Conservation (phyloP, 2,888 invertebrate genomes). For the Metalampra italica region DNA sequence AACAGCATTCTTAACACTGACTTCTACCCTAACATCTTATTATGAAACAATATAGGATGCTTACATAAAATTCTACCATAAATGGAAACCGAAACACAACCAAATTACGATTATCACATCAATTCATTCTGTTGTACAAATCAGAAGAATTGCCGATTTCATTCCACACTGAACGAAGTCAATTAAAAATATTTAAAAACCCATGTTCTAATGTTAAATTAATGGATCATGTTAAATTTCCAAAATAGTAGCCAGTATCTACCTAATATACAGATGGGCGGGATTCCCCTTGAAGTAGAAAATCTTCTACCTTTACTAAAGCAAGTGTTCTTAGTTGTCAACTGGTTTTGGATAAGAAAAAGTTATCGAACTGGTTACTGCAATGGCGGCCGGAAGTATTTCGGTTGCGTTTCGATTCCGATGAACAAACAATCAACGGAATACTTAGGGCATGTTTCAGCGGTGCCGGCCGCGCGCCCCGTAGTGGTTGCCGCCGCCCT, state of each 20-base stretch:
- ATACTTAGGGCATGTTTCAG: slow-evolving; percentile 23
- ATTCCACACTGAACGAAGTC: background rate
- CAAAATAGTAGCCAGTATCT: no score
- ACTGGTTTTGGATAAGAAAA: no score
- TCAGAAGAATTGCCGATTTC: background rate
- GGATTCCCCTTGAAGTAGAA: no score
- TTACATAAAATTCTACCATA: background rate
- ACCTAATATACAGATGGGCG: no score
- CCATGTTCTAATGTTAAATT: no score
- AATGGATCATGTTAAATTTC: no score
- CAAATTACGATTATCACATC: background rate
- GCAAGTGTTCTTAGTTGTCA: no score
- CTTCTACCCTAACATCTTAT: background rate
- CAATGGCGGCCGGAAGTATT: no score
- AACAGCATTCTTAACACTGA: background rate
- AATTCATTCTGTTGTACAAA: no score
- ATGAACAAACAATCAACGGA: background rate
- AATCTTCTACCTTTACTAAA: no score
- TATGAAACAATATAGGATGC: background rate
- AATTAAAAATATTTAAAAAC: no score
- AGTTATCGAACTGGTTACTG: no score
- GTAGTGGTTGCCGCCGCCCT: slow-evolving; percentile 48
- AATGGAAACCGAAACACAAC: background rate
- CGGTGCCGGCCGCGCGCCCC: slow-evolving; percentile 57
- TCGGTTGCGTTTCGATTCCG: background rate